Conservation (phyloP, 2,113 vertebrate species). For the Ameiurus melas region DNA sequence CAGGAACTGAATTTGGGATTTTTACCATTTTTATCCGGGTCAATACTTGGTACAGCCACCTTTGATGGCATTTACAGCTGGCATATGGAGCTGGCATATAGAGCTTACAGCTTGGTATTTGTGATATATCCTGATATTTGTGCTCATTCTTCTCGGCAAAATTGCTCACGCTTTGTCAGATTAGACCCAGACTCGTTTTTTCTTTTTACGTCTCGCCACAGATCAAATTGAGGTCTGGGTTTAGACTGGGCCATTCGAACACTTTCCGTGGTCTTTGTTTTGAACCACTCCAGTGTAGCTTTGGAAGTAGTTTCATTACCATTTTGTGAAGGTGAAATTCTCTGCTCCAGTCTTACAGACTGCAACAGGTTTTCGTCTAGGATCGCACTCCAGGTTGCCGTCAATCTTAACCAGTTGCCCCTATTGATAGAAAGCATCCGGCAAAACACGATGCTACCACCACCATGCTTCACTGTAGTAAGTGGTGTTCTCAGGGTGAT, state of each 20-base stretch:
- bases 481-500: background rate
- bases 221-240: background rate
- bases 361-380: background rate
- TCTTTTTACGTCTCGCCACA: background rate
- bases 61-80: background rate
- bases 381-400: background rate
- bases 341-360: no score
- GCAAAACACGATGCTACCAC: background rate
- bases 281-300: background rate
- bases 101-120: background rate
- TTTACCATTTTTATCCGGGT: background rate
- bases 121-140: background rate
- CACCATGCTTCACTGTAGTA: background rate
- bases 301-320: background rate
- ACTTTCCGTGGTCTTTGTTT: background rate
- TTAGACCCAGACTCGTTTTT: background rate
- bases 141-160: background rate
- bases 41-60: background rate
- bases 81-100: background rate
- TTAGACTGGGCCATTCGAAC: background rate
- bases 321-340: background rate
- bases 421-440: background rate
- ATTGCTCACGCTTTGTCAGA: background rate
- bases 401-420: no score
- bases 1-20: background rate